Percentiles rank a stretch among this genome's conserved stretches.
Conservation (phyloP, 2,113 vertebrate species). For the Boulengeromyrus knoepffleri region DNA sequence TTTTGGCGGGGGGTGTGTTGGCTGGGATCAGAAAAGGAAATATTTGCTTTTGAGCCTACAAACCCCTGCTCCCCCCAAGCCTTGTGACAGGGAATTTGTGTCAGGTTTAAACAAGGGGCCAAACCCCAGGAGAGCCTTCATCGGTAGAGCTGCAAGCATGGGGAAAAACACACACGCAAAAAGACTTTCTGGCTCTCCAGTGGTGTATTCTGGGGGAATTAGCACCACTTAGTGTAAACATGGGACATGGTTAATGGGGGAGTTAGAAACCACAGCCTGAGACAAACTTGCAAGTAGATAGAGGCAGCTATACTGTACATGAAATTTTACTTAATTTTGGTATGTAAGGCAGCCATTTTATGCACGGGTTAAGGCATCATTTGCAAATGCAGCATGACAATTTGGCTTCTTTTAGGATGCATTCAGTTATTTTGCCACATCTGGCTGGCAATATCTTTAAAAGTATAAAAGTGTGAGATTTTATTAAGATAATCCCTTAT, state of each 20-base stretch:
- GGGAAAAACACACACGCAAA: background rate
- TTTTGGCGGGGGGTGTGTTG: constrained; percentile 34
- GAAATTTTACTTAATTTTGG: background rate
- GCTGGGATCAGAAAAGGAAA: constrained; percentile 64
- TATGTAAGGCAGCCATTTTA: background rate
- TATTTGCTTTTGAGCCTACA: constrained; percentile 70
- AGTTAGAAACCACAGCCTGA: background rate
- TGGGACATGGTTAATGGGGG: constrained; percentile 36
- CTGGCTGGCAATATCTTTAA: background rate
- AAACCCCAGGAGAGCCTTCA: constrained; percentile 33
- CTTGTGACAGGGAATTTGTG: constrained; percentile 64
- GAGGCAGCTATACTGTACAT: background rate
- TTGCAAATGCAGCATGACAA: too few species aligned
- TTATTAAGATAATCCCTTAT: background rate
- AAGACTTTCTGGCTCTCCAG: background rate
- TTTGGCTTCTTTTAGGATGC: too few species aligned
- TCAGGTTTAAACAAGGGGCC: constrained; percentile 53
- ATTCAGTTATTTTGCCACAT: background rate
- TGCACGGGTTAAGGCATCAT: background rate
- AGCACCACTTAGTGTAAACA: constrained; percentile 17
- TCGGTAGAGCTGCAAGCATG: background rate
- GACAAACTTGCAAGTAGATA: background rate
- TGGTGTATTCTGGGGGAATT: background rate
- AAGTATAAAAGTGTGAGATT: background rate
- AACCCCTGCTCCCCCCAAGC: constrained; percentile 48